These are phyloP conservation scores for Troilus luridus DNA, from an alignment of 2,888 invertebrate species.

Conservation along the genomic window DNA sequence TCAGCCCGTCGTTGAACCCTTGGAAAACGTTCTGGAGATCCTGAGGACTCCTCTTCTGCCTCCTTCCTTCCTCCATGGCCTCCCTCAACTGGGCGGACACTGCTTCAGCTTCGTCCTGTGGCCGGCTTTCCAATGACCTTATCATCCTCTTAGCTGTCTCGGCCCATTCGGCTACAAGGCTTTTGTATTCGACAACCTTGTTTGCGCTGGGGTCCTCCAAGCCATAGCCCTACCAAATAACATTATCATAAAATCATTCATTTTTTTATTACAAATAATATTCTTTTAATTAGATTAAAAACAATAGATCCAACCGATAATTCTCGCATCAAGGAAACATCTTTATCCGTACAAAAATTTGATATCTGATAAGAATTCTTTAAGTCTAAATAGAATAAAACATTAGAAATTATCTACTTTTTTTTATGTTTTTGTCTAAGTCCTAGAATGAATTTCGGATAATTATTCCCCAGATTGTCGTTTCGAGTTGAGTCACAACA, in stretches of 20 bases:
- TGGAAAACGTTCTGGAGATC: constrained; percentile 1
- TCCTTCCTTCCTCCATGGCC: neutral
- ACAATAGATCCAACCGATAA: too few species aligned
- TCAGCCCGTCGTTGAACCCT: constrained; percentile 19
- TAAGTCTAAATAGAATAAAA: too few species aligned
- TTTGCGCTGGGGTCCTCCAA: constrained; percentile 40
- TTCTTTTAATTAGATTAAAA: too few species aligned
- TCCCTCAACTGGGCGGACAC: neutral
- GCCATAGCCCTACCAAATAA: neutral
- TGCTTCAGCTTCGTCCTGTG: neutral
- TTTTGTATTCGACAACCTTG: neutral
- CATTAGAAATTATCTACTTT: too few species aligned
- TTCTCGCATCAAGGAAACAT: too few species aligned
- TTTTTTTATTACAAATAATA: too few species aligned
- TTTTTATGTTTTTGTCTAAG: too few species aligned
- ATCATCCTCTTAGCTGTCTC: constrained; percentile 7
- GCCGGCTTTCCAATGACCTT: neutral
- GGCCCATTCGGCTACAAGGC: constrained; percentile 4
- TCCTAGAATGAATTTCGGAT: too few species aligned
- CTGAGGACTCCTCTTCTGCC: constrained; percentile 36
- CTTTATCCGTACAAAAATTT: too few species aligned
- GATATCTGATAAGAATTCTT: too few species aligned
- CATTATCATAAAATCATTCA: neutral
- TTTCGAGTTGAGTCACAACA: too few species aligned
- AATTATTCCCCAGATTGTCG: too few species aligned